Base-by-base conservation (phyloP, 2,888 invertebrate genomes). In the Fragum fragum region DNA sequence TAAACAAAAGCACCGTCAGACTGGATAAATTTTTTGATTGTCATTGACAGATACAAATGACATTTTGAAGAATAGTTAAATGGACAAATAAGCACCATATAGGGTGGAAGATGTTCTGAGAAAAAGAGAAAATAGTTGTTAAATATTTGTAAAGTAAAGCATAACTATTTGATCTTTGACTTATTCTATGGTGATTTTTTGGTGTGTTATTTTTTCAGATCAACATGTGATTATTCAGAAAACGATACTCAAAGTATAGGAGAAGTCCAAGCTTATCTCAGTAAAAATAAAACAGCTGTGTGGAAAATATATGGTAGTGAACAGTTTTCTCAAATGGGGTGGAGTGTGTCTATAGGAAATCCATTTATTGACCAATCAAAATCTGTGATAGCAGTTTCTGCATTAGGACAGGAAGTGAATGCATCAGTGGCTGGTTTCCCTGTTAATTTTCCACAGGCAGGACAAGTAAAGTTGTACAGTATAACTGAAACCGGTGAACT, bases 391-490 rank as follows among this genome's bases (percentile, higher is more conserved):
- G 92, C 91, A 5, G 82, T 90, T 3, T 77, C 87, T 47, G 79
- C 83, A 7, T 72, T 87, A 9, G 89, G 89, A 0, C 74, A 80
- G 61, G 82, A 80, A 53, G 89, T 90, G 21, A 59, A 66, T 1
- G 91, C 88, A 2, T 71, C 78, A 5, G 53, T 88, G 11, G 73
- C 29, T 3, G 81, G 84, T n/a, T n/a, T 85, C 0, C 57, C 77
- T 0, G 14, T 68, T 23, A 59, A 39, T 21, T 88, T 91, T 42
- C 52, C 76, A 0, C 90, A 91, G 68, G 87, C 87, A 3, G 92
- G 92, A 16, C 68, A 52, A 18, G 90, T 92, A 1, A 53, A 63
- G 29, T 70, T 92, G 11, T 89, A 86, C 69, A 90, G 90, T 72
- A 75, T 87, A 23, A 71, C 76, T 18, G 14, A 68, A 39, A 76